Evolutionary conservation across 2,113 vertebrate species (phyloP), one percentile per base, ranked within the genome.

Genomic region (Eulemur rufifrons): DNA sequence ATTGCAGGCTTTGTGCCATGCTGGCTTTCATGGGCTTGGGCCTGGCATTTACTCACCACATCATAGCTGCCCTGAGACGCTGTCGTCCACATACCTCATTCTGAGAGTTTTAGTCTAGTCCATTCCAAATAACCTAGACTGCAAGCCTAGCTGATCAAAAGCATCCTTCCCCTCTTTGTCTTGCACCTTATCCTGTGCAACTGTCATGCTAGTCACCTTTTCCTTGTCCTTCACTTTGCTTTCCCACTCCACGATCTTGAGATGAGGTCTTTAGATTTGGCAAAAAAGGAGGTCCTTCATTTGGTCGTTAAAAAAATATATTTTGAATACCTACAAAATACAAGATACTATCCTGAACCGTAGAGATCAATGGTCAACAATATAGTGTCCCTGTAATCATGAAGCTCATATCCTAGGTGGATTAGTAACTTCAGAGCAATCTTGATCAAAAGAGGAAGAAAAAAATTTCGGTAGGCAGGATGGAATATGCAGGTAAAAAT

Each of bases 371-470:
- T 56, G 42, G 86, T n/a, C 68, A 71, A 25, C 21, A 64, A 23
- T 82, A 32, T 5, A 73, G 14, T 42, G 34, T 66, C 77, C 21
- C 29, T 27, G 1, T 32, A 52, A 52, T 63, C 63, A 89, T 1
- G 0, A 89, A 63, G 32, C 6, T 25, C 3, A 2, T 20, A 10
- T 93, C 47, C 23, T 64, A 45, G 23, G 23, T 54, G 8, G 14
- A 39, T 73, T 77, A 71, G 50, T 34, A 64, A 84, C 29, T 95
- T 47, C 6, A 95, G 20, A 71, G 69, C 63, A 50, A 52, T 95
- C 20, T 21, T 66, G 39, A 81, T 32, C 6, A 34, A 89, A 94
- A 63, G 32, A 37, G 25, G 12, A 69, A 64, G 73, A 89, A 89
- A 86, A 74, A 66, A 17, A 7, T 34, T 45, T 69, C 15, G 23